Conservation (phyloP, 2,797 vertebrate genomes). For the Cuculus canorus region DNA sequence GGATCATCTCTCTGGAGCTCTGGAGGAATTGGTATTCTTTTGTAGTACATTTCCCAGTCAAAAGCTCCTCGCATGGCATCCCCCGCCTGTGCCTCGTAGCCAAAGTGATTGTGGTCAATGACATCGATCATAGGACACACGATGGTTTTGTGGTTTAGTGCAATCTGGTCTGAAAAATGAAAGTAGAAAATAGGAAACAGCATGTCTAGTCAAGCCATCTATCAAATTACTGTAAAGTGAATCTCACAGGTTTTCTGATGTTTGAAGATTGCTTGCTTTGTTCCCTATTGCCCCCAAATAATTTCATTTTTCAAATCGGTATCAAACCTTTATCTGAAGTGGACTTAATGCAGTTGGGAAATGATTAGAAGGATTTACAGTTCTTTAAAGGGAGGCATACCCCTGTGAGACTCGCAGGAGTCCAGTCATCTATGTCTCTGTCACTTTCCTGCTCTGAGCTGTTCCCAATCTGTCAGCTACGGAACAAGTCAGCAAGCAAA, state of each 20-base stretch:
- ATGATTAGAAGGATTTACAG: slow-evolving; percentile 82
- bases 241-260: slow-evolving; percentile 30
- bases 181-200: slow-evolving; percentile 78
- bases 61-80: slow-evolving; percentile 92
- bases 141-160: slow-evolving; percentile 89
- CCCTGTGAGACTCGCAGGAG: slow-evolving; percentile 75
- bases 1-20: slow-evolving; percentile 87
- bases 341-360: slow-evolving; percentile 70
- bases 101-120: slow-evolving; percentile 94
- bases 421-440: slow-evolving; percentile 75
- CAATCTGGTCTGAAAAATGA: slow-evolving; percentile 88
- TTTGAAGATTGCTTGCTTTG: slow-evolving; percentile 26
- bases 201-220: slow-evolving; percentile 71
- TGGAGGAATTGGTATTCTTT: slow-evolving; percentile 88
- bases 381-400: slow-evolving; percentile 76
- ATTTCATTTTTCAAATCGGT: slow-evolving; percentile 65
- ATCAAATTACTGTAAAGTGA: slow-evolving; percentile 63
- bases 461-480: slow-evolving; percentile 82
- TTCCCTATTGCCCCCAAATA: slow-evolving; percentile 28
- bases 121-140: slow-evolving; percentile 94
- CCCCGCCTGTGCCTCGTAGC: slow-evolving; percentile 90
- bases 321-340: slow-evolving; percentile 51
- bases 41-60: slow-evolving; percentile 96
- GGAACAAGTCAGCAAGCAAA: slow-evolving; percentile 19
- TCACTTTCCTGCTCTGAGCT: slow-evolving; percentile 74